A percentile compares a stretch with the other conserved stretches of the same genome.
Conservation (phyloP, 2,888 invertebrate genomes). For the Torymus texanus region DNA sequence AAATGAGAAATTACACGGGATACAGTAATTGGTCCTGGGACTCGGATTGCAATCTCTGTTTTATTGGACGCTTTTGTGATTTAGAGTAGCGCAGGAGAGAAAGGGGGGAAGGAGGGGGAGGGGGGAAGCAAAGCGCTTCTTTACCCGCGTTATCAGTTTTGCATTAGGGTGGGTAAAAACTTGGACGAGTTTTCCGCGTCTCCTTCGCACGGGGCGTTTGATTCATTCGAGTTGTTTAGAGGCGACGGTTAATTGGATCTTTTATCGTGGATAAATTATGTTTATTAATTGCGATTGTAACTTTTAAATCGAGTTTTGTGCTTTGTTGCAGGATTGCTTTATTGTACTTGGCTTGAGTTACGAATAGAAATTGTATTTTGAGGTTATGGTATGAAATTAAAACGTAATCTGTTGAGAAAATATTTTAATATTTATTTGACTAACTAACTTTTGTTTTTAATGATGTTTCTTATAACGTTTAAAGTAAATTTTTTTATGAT, state of each 20-base stretch:
- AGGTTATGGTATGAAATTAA: too few species aligned
- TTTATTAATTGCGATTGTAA: not conserved
- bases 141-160: conserved; percentile 41
- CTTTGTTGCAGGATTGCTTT: too few species aligned
- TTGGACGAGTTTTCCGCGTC: not conserved
- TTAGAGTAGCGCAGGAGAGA: conserved; percentile 15
- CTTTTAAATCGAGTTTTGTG: not conserved
- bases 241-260: conserved; percentile 13
- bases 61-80: conserved; percentile 52
- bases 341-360: too few species aligned
- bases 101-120: too few species aligned
- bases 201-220: not conserved
- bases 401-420: too few species aligned
- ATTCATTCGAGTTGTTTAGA: not conserved
- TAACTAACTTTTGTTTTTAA: too few species aligned
- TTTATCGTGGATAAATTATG: not conserved
- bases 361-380: too few species aligned
- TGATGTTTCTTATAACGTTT: too few species aligned
- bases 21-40: conserved; percentile 47
- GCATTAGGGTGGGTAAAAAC: conserved; percentile 30
- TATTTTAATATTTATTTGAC: too few species aligned
- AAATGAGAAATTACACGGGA: conserved; percentile 54
- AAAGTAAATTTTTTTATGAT: too few species aligned
- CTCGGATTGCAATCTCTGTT: conserved; percentile 47
- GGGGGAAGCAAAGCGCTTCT: not conserved